Percentiles rank a stretch among this genome's conserved stretches.
These are phyloP conservation scores for Eremophila alpestris DNA, from an alignment of 2,797 vertebrate species.

Conservation along the genomic window DNA sequence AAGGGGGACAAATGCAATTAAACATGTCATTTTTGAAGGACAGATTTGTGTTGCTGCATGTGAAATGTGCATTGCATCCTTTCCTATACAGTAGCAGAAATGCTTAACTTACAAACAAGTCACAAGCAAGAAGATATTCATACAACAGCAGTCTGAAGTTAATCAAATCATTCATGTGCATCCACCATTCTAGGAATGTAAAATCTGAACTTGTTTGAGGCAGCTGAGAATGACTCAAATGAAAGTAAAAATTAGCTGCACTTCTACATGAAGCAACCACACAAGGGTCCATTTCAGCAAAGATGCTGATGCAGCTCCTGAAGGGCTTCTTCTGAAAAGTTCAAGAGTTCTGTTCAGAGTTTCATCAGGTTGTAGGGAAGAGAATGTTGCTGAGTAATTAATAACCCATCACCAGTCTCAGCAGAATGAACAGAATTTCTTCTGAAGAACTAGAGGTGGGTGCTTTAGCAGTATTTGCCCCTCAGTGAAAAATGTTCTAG, in stretches of 20 bases:
- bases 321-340: not conserved
- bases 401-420: not conserved
- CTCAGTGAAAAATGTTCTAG: not conserved
- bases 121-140: not conserved
- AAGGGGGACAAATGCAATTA: slow-evolving; percentile 17
- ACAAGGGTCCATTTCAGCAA: not conserved
- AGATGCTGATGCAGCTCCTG: not conserved
- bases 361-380: not conserved
- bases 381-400: not conserved
- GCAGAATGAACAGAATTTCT: not conserved
- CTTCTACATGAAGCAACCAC: not conserved
- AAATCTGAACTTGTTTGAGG: not conserved
- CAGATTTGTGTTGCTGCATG: slow-evolving; percentile 26
- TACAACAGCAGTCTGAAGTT: not conserved
- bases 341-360: not conserved
- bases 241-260: not conserved
- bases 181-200: not conserved
- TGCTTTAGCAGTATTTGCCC: not conserved
- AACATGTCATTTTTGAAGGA: slow-evolving; percentile 46
- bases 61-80: slow-evolving; percentile 4
- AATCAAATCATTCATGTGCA: not conserved
- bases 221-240: not conserved
- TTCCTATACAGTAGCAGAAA: not conserved
- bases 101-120: slow-evolving; percentile 14
- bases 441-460: not conserved